Base-by-base conservation (phyloP, 2,797 vertebrate species). In the Falco biarmicus region DNA sequence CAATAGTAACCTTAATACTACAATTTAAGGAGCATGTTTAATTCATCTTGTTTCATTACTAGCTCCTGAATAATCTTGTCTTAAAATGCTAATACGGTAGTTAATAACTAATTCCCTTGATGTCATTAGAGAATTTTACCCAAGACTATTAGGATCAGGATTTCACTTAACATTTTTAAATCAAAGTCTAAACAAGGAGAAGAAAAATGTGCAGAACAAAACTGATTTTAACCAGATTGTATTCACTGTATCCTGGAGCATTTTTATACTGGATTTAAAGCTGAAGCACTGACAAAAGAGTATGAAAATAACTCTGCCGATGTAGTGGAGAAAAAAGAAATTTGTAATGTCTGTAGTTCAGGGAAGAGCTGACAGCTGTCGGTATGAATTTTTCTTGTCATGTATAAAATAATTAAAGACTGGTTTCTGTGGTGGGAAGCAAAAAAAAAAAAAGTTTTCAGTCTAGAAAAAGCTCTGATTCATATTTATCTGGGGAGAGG, bases 301-400 rank as follows among this genome's bases (percentile, higher is more conserved):
- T 28, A 56, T 13, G 11, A 79, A 70, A 83, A 60, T 20, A 65
- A 32, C 25, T 70, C 28, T n/a, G 32, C 31, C 11, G 13, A 57
- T 5, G 5, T 22, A 60, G 41, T 2, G 7, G 53, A 63, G 16
- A 66, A 84, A 26, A 65, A 76, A 65, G 3, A 22, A n/a, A 50
- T 39, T 34, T 51, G 32, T 48, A 12, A 50, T 61, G 61, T 25
- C 76, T 80, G 29, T n/a, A 63, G 54, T 21, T 75, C 69, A 78
- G 50, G 43, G 65, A 71, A 90, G 73, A 91, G 86, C 26, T 69
- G 90, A 94, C 61, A 75, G 73, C 76, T 94, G 76, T 80, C 65
- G 54, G 16, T 25, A 57, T 15, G 28, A 88, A 16, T 91, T 75
- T 61, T 61, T 68, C 79, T 57, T 68, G 48, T 68, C 1, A n/a